A percentile compares a stretch with the other conserved stretches of the same genome.
Conservation (phyloP, 2,888 invertebrate genomes). For the Abrostola tripartita region DNA sequence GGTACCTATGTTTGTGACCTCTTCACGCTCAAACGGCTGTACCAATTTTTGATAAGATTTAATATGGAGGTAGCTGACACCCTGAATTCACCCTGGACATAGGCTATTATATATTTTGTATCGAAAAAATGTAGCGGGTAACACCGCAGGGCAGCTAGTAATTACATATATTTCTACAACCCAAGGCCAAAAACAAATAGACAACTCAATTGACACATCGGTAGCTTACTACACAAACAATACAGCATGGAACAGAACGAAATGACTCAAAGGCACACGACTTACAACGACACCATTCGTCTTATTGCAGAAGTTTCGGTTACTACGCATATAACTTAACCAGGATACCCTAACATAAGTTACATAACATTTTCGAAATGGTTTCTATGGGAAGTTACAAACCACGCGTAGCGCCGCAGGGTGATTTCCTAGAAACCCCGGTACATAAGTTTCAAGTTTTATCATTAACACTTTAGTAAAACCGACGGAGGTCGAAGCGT, state of each 20-base stretch:
- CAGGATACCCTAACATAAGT: constrained; percentile 36
- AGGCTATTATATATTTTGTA: no score
- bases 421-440: constrained; percentile 35
- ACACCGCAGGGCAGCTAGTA: no score
- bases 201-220: no score
- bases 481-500: constrained; percentile 29
- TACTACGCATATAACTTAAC: constrained; percentile 26
- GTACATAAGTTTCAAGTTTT: constrained; percentile 50
- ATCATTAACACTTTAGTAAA: constrained; percentile 53
- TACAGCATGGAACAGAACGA: not conserved
- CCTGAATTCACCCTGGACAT: no score
- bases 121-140: no score
- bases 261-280: not conserved
- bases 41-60: no score
- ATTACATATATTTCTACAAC: no score
- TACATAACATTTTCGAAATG: constrained; percentile 51
- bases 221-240: not conserved
- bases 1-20: no score
- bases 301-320: constrained; percentile 9
- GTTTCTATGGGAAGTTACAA: constrained; percentile 44
- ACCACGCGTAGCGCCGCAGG: constrained; percentile 33
- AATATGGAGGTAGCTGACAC: no score
- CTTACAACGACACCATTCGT: constrained; percentile 5
- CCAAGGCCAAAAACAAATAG: no score
- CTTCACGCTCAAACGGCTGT: no score